Evolutionary conservation across 35 echinoderm and acorn worm species (phyloP).

Genomic region (Chiridota heheva): DNA sequence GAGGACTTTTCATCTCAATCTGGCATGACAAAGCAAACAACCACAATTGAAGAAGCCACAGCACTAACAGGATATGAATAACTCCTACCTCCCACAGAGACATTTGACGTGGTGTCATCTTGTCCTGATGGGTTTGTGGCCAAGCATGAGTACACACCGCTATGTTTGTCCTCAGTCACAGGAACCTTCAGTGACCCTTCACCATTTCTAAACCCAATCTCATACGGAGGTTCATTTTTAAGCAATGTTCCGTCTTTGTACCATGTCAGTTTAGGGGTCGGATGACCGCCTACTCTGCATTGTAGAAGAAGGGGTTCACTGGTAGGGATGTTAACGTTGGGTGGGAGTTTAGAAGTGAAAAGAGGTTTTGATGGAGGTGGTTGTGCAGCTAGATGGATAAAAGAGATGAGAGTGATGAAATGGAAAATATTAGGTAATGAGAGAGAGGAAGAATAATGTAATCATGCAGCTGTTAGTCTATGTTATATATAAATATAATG

Average conservation of each 20-base stretch:
- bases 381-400: neutral
- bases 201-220: constrained; percentile 17
- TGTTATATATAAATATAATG: too few relatives aligned
- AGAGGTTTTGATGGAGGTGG: constrained; percentile 34
- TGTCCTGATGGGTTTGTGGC: constrained; percentile 28
- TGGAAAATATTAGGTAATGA: neutral
- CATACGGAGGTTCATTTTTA: constrained; percentile 27
- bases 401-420: neutral
- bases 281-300: constrained; percentile 38
- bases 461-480: too few relatives aligned
- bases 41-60: too few relatives aligned
- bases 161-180: constrained; percentile 21
- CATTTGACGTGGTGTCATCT: constrained; percentile 35
- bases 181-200: constrained; percentile 10
- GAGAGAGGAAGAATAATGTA: neutral
- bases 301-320: constrained; percentile 13
- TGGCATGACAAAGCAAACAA: too few relatives aligned
- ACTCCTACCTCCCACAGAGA: constrained; percentile 34
- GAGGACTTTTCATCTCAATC: too few relatives aligned
- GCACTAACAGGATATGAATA: too few relatives aligned
- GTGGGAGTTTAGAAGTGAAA: constrained; percentile 20
- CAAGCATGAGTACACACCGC: constrained; percentile 23
- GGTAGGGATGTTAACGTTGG: constrained; percentile 8
- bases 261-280: constrained; percentile 41
- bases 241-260: constrained; percentile 32